A percentile compares a stretch with the other conserved stretches of the same genome.
Evolutionary conservation across 2,113 vertebrate species (phyloP).

Genomic region (Clarias batrachus): DNA sequence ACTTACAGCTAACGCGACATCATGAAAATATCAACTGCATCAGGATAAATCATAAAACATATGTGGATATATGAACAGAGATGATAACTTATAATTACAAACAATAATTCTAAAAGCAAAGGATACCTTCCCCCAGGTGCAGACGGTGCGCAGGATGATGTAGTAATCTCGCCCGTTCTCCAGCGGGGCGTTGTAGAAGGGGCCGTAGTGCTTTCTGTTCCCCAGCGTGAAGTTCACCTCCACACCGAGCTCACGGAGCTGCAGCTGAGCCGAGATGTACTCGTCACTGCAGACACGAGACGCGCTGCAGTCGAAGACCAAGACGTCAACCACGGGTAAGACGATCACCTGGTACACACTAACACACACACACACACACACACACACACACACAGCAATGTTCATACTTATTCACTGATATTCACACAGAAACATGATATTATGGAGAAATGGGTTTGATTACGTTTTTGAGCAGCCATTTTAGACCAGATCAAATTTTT

Average conservation of each 20-base stretch:
- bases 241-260: constrained; percentile 66
- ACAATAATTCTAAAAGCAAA: neutral
- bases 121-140: constrained; percentile 84
- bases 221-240: constrained; percentile 80
- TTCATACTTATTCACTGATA: neutral
- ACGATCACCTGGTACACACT: constrained; percentile 88
- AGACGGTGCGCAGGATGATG: constrained; percentile 82
- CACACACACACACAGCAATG: neutral
- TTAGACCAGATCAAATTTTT: neutral
- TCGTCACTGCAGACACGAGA: constrained; percentile 63
- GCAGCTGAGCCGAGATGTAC: constrained; percentile 83
- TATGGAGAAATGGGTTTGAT: no score
- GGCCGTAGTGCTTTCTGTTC: constrained; percentile 81
- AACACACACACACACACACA: neutral
- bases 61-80: neutral
- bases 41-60: neutral
- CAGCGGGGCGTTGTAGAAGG: constrained; percentile 87
- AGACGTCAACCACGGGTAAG: constrained; percentile 72
- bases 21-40: neutral
- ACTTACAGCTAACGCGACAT: neutral
- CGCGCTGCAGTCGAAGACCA: constrained; percentile 81
- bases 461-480: neutral
- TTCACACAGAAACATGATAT: neutral
- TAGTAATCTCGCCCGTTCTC: constrained; percentile 80
- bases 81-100: neutral